A percentile compares a stretch with the other conserved stretches of the same genome.
Conservation (phyloP, 2,797 vertebrate genomes). For the Enteromius fasciolatus region DNA sequence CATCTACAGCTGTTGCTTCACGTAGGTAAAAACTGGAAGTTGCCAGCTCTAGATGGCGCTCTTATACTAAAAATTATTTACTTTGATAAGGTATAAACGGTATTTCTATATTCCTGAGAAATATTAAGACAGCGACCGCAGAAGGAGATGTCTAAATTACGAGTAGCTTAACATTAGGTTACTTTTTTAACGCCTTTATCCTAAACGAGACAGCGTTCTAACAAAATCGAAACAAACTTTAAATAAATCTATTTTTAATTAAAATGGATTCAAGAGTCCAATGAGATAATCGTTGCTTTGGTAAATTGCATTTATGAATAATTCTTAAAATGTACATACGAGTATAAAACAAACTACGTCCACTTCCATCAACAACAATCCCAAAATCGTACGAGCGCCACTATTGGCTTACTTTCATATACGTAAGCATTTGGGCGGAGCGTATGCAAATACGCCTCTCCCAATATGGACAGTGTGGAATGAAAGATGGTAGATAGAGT, state of each 20-base stretch:
- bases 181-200: background rate
- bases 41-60: conserved; percentile 25
- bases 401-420: conserved; percentile 66
- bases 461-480: conserved; percentile 83
- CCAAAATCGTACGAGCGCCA: conserved; percentile 44
- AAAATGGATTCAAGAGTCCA: background rate
- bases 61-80: conserved; percentile 12
- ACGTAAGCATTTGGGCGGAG: conserved; percentile 60
- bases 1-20: background rate
- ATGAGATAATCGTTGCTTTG: background rate
- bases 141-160: background rate
- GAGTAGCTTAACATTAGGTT: too few species aligned
- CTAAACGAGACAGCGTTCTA: too few species aligned
- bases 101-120: background rate
- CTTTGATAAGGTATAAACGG: background rate
- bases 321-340: background rate
- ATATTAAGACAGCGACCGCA: background rate
- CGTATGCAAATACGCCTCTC: conserved; percentile 79
- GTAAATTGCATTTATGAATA: background rate
- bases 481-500: conserved; percentile 82
- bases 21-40: background rate
- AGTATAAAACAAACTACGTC: conserved; percentile 1
- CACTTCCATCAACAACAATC: conserved; percentile 38
- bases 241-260: background rate
- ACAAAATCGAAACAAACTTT: background rate